Conservation (phyloP, 1,140 invertebrate genomes). For the Fopius arisanus region DNA sequence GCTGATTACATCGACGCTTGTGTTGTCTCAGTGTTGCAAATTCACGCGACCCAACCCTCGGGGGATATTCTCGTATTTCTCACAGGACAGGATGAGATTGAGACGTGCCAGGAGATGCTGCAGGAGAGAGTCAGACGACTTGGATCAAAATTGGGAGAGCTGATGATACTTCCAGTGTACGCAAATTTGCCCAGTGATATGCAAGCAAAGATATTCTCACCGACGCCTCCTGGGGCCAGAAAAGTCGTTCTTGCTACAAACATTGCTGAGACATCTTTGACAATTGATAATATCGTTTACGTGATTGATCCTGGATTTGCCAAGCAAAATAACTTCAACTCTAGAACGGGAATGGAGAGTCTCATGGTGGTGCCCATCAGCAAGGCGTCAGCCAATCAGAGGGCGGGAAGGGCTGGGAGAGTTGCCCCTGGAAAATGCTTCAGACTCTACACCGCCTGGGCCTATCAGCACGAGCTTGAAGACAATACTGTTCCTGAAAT, state of each 20-base stretch:
- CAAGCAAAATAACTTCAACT: conserved; percentile 99
- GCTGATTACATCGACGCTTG: conserved; percentile 98
- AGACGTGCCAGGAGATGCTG: conserved; percentile 93
- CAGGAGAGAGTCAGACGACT: conserved; percentile 88
- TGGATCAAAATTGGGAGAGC: conserved; percentile 91
- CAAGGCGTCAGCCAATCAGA: conserved; percentile 94
- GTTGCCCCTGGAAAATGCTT: conserved; percentile 98
- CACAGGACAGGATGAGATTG: conserved; percentile 95
- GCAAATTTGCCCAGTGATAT: conserved; percentile 98
- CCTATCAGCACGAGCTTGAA: conserved; percentile 97
- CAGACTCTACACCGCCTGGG: conserved; percentile 95
- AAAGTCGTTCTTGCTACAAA: conserved; percentile 98
- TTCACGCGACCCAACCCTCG: conserved; percentile 93
- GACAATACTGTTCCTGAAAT: conserved; percentile 98
- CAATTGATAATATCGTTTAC: conserved; percentile 99
- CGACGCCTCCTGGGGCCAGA: conserved; percentile 91
- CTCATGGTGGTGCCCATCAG: conserved; percentile 98
- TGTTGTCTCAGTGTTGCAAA: conserved; percentile 96
- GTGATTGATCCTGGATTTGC: conserved; percentile 99
- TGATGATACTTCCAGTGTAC: conserved; percentile 96
- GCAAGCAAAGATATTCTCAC: conserved; percentile 98
- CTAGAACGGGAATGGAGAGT: conserved; percentile 97
- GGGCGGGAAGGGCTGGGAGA: conserved; percentile 90
- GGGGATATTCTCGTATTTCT: conserved; percentile 98
- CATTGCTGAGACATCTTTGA: conserved; percentile 98